phyloP scores from a whole-genome alignment of 2,113 vertebrate genomes.

The Rhea americana region DNA sequence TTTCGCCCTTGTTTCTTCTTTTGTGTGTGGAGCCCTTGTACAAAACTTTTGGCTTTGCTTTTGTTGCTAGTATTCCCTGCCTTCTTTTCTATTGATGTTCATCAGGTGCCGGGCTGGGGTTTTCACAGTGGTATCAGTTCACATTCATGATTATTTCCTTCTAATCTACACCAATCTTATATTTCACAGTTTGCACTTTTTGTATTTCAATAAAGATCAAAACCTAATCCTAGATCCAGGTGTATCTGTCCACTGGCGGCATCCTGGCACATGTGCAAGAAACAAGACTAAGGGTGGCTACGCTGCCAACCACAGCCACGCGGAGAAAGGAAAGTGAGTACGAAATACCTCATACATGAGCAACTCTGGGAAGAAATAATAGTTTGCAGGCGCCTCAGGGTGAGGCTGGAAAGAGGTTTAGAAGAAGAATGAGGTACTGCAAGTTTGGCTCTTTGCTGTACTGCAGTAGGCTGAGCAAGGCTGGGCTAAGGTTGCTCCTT shows the following conservation, averaged over 20 bases:
- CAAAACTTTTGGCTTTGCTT: conserved; percentile 14
- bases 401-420: background rate
- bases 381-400: background rate
- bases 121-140: conserved; percentile 62
- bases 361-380: background rate
- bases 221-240: conserved; percentile 32
- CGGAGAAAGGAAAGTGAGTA: background rate
- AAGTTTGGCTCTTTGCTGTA: background rate
- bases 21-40: background rate
- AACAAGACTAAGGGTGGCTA: background rate
- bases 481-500: background rate
- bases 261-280: background rate
- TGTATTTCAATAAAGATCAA: conserved; percentile 83
- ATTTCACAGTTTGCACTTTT: conserved; percentile 81
- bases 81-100: background rate
- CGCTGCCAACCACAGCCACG: background rate
- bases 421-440: background rate
- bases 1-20: background rate
- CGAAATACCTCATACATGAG: background rate
- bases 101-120: background rate
- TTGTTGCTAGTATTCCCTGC: conserved; percentile 20
- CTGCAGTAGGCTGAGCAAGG: background rate
- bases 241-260: conserved; percentile 11
- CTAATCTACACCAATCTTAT: conserved; percentile 74
- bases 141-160: conserved; percentile 61